Base-by-base conservation (phyloP, 2,113 vertebrate genomes). In the Muntiacus reevesi region DNA sequence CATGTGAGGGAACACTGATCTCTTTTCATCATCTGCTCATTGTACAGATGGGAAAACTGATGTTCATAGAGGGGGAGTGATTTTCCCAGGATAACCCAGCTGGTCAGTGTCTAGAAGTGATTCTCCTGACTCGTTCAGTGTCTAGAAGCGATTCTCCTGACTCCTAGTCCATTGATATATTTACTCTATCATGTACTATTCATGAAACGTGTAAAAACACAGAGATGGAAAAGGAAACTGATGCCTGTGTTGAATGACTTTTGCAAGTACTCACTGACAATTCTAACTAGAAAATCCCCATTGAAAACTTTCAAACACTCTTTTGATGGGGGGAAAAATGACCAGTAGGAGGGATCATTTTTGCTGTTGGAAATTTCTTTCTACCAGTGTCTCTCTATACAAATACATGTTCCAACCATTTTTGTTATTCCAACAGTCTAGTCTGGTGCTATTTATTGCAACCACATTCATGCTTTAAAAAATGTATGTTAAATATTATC, bases 281-380 rank as follows among this genome's bases (percentile, higher is more conserved):
- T 86, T 91, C 19, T 81, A 25, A 23, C 21, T 79, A 74, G 50
- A 89, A 93, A 93, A 83, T 84, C 33, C 27, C 40, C 6, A 87
- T 12, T 92, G 43, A 87, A 87, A 87, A 81, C 13, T 74, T 92
- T 97, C 67, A 78, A 89, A 54, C 2, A 83, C 3, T 52, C 12
- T 81, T 82, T 89, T 84, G 30, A 74, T 87, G 60, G 36, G 5
- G 57, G 6, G 15, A 93, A 85, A 64, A 59, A 47, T 33, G 36
- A 55, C 2, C 43, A 83, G 21, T 87, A 40, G 25, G 43, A 89
- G 1, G 7, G 12, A 83, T 71, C 8, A n/a, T 79, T 84, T 90
- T 94, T 93, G 47, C 40, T 88, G 2, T 54, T 96, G 50, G 50
- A 93, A 93, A 87, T 97, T 93, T 83, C 25, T 97, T 93, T 86